Evolutionary conservation across 2,797 vertebrate genomes (phyloP), one percentile per base, ranked within the genome.

Genomic region (Siniperca scherzeri): DNA sequence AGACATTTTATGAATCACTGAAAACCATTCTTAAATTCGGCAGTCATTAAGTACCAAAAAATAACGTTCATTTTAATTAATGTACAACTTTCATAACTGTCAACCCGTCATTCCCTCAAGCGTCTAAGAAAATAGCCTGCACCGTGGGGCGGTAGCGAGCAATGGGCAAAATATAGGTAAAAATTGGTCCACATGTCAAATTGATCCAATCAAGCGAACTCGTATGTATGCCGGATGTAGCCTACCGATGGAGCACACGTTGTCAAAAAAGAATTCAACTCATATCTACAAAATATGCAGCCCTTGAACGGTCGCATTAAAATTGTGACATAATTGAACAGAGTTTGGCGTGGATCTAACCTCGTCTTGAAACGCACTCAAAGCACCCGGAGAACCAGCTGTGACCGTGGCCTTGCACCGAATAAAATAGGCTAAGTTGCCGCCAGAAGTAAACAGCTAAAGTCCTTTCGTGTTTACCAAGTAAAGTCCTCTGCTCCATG

Each of bases 381-480:
- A 33, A 59, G 64, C 56, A 59, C 50, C 30, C 56, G 27, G 40
- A 60, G 77, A 62, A 56, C 46, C 80, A 76, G 52, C 80, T 80
- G 81, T 72, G 79, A 81, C 82, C 46, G 75, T 52, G 72, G 86
- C 86, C 86, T 89, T 48, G 79, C 65, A 42, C 42, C 56, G 70
- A 52, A 66, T 83, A 38, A 88, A 90, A 86, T 14, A 19, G 81
- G 70, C 83, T 22, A 88, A 83, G 91, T 88, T 82, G 71, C 79
- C 13, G 68, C 83, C 87, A 90, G 90, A 84, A 88, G 91, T 92
- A 89, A 92, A 91, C 88, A 90, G 84, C 85, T 86, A 92, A 94
- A 94, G 92, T 94, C 94, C 94, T 91, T 70, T 91, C 80, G 74
- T 93, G 93, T 94, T 94, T 95, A 92, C 92, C 87, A 90, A 93